Evolutionary conservation across 2,888 invertebrate species (phyloP), one percentile per base, ranked within the genome.

Genomic region (Folsomia manolachei): DNA sequence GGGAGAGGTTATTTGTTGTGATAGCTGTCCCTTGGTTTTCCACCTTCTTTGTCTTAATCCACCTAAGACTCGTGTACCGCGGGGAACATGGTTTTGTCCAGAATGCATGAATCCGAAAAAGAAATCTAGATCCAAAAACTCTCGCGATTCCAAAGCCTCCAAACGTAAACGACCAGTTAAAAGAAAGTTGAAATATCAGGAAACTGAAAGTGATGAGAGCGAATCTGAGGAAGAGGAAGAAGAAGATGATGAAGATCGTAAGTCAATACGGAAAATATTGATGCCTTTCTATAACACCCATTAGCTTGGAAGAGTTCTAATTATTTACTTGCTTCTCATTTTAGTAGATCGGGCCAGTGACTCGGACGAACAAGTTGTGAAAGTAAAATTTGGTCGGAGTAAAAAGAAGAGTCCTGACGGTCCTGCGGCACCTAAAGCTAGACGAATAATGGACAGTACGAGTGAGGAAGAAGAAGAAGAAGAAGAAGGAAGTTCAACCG

Each of bases 1-100:
- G 72, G 92, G 91, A 1, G 86, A 88, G 70, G 85, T 91, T 64
- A 86, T 89, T 11, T 85, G 85, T 25, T 92, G 92, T 82, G 86
- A 87, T 67, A 83, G 84, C 21, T 92, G 92, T 84, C 83, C 84
- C 1, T 84, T 85, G 68, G 85, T 87, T 76, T 91, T 87, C 84
- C 94, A 95, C 84, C 84, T 89, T 66, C 90, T 92, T 83, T 95
- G 94, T 84, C 84, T 87, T 61, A 87, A 88, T 61, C 88, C 88
- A 11, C 88, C 88, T 0, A 82, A 90, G 39, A 85, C 87, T 77
- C 86, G 75, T 23, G 67, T 70, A 23, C 75, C 75, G 1, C 27
- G 71, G 24, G 73, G 70, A 21, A 67, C 61, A 7, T 73, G 75
- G 74, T 66, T 66, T 64, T 76, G 76, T 67, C 70, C 74, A 1